Percentiles rank a stretch among this genome's conserved stretches.
phyloP scores from a whole-genome alignment of 2,113 vertebrate species.

The Gorsachius goisagi region DNA sequence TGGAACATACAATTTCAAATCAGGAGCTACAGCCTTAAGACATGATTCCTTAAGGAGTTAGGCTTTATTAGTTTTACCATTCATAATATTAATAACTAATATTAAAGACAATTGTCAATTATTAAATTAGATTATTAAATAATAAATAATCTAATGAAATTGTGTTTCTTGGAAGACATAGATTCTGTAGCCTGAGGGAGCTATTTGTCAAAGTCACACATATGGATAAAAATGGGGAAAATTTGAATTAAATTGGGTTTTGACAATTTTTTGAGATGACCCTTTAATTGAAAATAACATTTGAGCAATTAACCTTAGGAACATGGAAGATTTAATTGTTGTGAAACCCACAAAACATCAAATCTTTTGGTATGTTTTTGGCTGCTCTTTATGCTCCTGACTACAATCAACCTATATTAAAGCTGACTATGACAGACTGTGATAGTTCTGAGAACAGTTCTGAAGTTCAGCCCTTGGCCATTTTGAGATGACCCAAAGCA shows the following conservation, averaged over 20 bases:
- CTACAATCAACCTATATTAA: background rate
- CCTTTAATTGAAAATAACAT: background rate
- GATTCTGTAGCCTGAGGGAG: background rate
- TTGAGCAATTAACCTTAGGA: background rate
- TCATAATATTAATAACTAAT: background rate
- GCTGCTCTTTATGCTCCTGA: background rate
- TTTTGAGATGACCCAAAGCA: background rate
- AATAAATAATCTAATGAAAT: background rate
- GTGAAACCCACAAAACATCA: background rate
- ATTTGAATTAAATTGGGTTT: background rate
- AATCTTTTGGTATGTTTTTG: background rate
- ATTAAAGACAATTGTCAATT: background rate
- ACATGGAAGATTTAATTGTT: background rate
- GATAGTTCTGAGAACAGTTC: background rate
- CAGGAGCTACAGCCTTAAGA: background rate
- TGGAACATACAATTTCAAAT: background rate
- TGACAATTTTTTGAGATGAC: background rate
- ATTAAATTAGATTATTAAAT: background rate
- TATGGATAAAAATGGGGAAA: background rate
- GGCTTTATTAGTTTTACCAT: background rate
- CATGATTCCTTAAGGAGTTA: background rate
- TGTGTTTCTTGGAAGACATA: background rate
- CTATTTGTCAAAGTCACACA: background rate
- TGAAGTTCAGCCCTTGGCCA: background rate
- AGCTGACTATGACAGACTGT: background rate